These are phyloP conservation scores for Apocheima hispidaria DNA, from an alignment of 2,888 invertebrate species.

Conservation along the genomic window DNA sequence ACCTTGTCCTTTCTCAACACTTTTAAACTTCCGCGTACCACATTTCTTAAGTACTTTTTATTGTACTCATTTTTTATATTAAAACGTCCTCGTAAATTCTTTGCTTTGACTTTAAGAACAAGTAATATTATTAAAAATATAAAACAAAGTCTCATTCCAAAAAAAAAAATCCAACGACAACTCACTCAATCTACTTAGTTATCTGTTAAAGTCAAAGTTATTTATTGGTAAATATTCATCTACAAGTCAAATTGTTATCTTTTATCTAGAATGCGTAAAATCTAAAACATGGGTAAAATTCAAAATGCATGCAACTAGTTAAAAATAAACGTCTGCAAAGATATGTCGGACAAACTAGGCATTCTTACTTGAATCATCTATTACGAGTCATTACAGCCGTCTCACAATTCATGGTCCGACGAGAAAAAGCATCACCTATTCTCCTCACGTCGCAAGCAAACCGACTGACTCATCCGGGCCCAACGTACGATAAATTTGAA, in stretches of 20 bases:
- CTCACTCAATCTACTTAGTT: too few species aligned
- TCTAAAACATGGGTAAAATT: too few species aligned
- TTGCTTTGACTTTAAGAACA: not conserved
- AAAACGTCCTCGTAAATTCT: not conserved
- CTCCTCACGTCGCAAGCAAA: conserved; percentile 70
- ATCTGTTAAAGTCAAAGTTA: too few species aligned
- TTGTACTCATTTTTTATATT: not conserved
- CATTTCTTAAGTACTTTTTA: not conserved
- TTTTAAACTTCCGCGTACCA: conserved; percentile 28
- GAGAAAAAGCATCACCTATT: conserved; percentile 51
- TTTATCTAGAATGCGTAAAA: too few species aligned
- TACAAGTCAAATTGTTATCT: too few species aligned
- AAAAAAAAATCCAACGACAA: too few species aligned
- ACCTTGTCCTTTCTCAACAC: conserved; percentile 37
- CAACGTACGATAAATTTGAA: conserved; percentile 69
- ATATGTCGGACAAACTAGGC: not conserved
- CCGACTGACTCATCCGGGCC: conserved; percentile 68
- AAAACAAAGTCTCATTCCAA: too few species aligned
- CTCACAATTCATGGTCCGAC: conserved; percentile 15
- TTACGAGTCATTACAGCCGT: conserved; percentile 12
- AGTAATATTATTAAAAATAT: too few species aligned
- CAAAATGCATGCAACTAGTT: not conserved
- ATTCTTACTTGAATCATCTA: conserved; percentile 10
- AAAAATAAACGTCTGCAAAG: not conserved
- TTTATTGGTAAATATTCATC: too few species aligned